Evolutionary conservation across 2,797 vertebrate genomes (phyloP).

Genomic region (Onychomys torridus): DNA sequence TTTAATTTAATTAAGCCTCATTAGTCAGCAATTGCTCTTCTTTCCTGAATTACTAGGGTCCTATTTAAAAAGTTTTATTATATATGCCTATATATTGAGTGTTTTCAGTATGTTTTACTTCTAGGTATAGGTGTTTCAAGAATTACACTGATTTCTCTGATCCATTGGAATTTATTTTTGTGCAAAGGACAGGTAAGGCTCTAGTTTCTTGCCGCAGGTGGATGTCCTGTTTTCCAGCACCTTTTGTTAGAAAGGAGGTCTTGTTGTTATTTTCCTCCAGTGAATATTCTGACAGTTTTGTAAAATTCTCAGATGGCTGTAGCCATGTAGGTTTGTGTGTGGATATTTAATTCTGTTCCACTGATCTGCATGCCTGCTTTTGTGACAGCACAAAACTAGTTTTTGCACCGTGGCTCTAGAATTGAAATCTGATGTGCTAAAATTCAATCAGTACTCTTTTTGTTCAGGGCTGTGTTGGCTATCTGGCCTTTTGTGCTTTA

Average conservation of each 20-base stretch:
- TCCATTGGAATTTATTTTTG: neutral
- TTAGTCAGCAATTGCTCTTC: neutral
- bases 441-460: neutral
- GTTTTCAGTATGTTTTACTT: neutral
- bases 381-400: neutral
- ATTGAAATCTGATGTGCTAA: neutral
- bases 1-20: neutral
- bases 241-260: neutral
- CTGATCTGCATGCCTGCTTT: neutral
- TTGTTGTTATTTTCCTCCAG: neutral
- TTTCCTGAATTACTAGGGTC: neutral
- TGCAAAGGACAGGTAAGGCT: neutral
- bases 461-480: neutral
- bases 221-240: neutral
- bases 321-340: neutral
- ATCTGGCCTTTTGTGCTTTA: neutral
- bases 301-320: neutral
- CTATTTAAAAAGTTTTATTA: neutral
- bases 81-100: neutral
- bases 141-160: neutral
- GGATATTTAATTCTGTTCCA: neutral
- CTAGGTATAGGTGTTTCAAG: neutral
- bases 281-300: neutral
- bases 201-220: neutral
- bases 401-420: neutral